Evolutionary conservation across 1,140 invertebrate genomes (phyloP).

Genomic region (Branchinecta lynchi): DNA sequence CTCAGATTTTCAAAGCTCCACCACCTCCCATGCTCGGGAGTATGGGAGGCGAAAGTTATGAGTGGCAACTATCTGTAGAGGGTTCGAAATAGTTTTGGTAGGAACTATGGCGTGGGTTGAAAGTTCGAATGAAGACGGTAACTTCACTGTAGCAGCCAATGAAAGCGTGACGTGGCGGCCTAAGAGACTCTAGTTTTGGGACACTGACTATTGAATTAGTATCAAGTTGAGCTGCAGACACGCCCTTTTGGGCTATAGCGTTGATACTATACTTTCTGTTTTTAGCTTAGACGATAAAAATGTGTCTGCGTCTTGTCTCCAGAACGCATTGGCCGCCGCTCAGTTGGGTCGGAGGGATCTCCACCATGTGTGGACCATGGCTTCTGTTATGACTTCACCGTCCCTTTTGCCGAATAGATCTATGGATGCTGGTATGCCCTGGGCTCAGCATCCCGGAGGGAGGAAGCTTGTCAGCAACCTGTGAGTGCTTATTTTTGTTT

Average conservation of each 20-base stretch:
- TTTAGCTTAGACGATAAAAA: conserved; percentile 41
- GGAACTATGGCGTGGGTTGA: too few relatives aligned
- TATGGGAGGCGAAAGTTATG: too few relatives aligned
- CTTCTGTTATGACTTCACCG: conserved; percentile 48
- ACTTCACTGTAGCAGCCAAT: too few relatives aligned
- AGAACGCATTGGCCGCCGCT: conserved; percentile 58
- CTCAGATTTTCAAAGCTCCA: too few relatives aligned
- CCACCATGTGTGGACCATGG: conserved; percentile 67
- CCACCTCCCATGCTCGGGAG: too few relatives aligned
- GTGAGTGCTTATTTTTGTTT: conserved; percentile 37
- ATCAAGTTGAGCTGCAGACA: too few relatives aligned
- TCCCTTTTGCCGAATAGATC: conserved; percentile 30
- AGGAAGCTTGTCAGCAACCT: conserved; percentile 64
- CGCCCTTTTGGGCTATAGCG: background rate
- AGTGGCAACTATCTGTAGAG: too few relatives aligned
- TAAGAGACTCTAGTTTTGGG: too few relatives aligned
- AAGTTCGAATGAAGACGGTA: too few relatives aligned
- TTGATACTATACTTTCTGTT: conserved; percentile 11
- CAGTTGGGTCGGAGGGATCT: conserved; percentile 58
- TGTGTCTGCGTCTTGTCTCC: conserved; percentile 52
- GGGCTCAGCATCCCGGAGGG: conserved; percentile 68
- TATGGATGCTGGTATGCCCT: conserved; percentile 47
- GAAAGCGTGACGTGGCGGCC: too few relatives aligned
- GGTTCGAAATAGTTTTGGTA: too few relatives aligned
- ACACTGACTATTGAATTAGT: too few relatives aligned